Conservation (phyloP, 2,888 invertebrate species). For the Nezara viridula region DNA sequence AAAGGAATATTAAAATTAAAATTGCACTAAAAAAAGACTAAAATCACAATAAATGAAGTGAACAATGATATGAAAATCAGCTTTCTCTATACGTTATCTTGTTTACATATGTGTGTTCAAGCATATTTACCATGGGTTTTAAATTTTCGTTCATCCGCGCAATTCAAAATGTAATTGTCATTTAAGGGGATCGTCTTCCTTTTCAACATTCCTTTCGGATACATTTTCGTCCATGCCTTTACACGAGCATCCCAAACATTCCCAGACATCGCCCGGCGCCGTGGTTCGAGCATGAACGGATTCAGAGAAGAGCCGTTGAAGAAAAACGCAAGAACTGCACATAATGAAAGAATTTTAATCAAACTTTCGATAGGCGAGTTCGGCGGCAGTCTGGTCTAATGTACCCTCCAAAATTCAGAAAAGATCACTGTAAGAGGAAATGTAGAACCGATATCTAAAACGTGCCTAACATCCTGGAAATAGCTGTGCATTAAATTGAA, state of each 20-base stretch:
- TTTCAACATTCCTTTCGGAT: background rate
- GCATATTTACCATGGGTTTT: no score
- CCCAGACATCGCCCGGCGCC: conserved; percentile 28
- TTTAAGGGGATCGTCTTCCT: background rate
- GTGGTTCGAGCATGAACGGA: background rate
- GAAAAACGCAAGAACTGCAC: background rate
- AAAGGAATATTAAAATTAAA: no score
- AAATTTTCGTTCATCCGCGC: no score
- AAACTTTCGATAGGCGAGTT: background rate
- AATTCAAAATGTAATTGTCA: background rate
- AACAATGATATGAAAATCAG: no score
- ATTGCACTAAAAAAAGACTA: no score
- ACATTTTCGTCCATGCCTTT: background rate
- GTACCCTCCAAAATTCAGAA: background rate
- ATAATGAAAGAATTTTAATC: conserved; percentile 28
- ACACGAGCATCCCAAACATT: conserved; percentile 3
- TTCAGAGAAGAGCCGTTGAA: background rate
- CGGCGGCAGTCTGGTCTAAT: background rate
- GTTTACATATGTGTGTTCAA: no score
- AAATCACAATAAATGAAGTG: no score
- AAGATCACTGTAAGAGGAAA: no score
- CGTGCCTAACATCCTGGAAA: no score
- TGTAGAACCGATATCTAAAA: no score
- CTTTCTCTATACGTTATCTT: no score
- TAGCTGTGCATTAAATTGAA: no score